Percentiles rank a stretch among this genome's conserved stretches.
Conservation (phyloP, 2,113 vertebrate species). For the Salvelinus fontinalis region DNA sequence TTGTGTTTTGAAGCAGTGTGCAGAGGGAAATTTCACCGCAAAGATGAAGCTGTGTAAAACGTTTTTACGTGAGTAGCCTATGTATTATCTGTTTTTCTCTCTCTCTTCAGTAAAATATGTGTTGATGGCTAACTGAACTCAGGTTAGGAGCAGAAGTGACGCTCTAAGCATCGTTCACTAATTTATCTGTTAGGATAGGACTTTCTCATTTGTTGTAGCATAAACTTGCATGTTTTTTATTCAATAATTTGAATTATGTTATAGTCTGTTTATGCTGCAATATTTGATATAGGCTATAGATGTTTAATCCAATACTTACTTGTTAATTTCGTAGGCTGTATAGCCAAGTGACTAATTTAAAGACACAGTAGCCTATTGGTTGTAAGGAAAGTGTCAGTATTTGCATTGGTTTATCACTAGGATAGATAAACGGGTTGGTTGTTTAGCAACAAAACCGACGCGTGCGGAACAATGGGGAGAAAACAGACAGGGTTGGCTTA, state of each 20-base stretch:
- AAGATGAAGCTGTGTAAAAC: conserved; percentile 84
- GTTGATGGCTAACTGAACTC: background rate
- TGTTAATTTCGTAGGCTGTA: too few species aligned
- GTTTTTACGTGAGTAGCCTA: conserved; percentile 81
- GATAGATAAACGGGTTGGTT: too few species aligned
- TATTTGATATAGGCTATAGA: background rate
- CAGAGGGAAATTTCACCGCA: conserved; percentile 52
- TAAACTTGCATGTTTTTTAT: too few species aligned
- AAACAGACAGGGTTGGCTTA: too few species aligned
- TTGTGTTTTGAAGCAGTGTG: conserved; percentile 46
- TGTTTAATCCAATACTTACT: too few species aligned
- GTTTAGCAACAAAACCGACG: too few species aligned
- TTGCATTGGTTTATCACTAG: too few species aligned
- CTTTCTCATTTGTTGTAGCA: background rate
- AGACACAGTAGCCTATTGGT: too few species aligned
- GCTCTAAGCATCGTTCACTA: background rate
- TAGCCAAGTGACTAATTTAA: background rate
- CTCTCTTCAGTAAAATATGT: background rate
- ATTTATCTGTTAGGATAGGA: background rate
- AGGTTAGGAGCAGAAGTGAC: background rate
- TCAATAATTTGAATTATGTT: too few species aligned
- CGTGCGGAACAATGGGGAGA: too few species aligned
- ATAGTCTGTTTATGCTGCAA: background rate
- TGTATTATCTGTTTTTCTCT: background rate
- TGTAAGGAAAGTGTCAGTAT: too few species aligned